These are phyloP conservation scores for Cotesia glomerata DNA, from an alignment of 1,140 invertebrate species.

Conservation along the genomic window DNA sequence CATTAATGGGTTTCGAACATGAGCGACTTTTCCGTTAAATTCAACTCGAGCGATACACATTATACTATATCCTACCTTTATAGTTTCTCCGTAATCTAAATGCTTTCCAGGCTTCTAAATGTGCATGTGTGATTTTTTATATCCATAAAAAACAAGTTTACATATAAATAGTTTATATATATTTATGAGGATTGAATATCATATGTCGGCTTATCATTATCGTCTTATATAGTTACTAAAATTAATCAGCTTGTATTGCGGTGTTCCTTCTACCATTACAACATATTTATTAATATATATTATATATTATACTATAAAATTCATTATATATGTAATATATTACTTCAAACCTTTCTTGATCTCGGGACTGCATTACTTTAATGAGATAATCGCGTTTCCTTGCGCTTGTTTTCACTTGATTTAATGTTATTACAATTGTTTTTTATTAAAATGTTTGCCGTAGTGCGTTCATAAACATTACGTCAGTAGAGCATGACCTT, in stretches of 20 bases:
- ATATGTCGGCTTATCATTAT: not conserved
- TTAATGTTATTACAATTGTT: slow-evolving; percentile 13
- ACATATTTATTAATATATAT: too few relatives aligned
- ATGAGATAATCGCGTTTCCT: slow-evolving; percentile 5
- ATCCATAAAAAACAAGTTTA: too few relatives aligned
- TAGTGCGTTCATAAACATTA: slow-evolving; percentile 10
- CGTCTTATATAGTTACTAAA: not conserved
- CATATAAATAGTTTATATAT: too few relatives aligned
- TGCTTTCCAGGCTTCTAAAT: not conserved
- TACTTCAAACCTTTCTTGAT: too few relatives aligned
- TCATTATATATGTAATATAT: too few relatives aligned
- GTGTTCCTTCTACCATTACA: too few relatives aligned
- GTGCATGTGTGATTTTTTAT: too few relatives aligned
- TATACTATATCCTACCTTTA: slow-evolving; percentile 1
- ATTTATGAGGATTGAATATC: not conserved
- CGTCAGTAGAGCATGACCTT: slow-evolving; percentile 10
- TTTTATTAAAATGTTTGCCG: too few relatives aligned
- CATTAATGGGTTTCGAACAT: too few relatives aligned
- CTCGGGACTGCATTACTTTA: not conserved
- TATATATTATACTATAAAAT: too few relatives aligned
- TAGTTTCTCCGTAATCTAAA: slow-evolving; percentile 14
- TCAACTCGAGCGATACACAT: not conserved
- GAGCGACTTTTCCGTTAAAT: not conserved
- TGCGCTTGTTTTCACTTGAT: not conserved
- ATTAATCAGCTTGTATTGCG: too few relatives aligned